These are phyloP conservation scores for Cephalotes varians DNA, from an alignment of 2,888 invertebrate genomes.

Conservation along the genomic window DNA sequence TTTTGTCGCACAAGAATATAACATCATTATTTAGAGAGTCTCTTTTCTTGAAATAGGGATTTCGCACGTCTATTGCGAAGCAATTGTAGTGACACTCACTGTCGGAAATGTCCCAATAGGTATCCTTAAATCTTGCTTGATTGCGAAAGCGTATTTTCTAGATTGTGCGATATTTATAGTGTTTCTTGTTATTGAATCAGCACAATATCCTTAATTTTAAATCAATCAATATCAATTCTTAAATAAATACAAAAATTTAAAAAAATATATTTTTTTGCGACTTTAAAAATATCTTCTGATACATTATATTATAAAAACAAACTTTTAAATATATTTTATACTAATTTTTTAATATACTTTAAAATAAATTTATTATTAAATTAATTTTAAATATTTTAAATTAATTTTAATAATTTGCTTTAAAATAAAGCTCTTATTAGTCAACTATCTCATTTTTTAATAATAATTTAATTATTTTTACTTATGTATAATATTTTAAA, in stretches of 20 bases:
- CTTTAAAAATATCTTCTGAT: neutral
- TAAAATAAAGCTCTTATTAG: neutral
- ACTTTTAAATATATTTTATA: neutral
- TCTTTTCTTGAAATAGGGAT: neutral
- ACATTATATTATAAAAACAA: neutral
- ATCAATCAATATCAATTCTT: neutral
- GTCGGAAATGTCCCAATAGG: neutral
- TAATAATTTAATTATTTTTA: constrained; percentile 26
- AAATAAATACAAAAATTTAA: neutral
- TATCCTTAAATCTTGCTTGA: neutral
- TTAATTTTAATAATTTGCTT: neutral
- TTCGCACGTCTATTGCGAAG: neutral
- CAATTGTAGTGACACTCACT: neutral
- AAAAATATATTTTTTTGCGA: neutral
- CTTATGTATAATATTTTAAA: neutral
- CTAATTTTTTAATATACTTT: neutral
- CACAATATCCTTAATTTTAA: neutral
- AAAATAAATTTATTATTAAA: neutral
- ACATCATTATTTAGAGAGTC: constrained; percentile 14
- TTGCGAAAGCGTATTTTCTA: neutral
- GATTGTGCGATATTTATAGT: neutral
- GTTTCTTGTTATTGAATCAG: neutral
- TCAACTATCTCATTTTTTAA: neutral
- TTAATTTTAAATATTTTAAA: neutral
- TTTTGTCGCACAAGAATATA: neutral